Evolutionary conservation across 2,888 invertebrate genomes (phyloP), one percentile per base, ranked within the genome.

Genomic region (Aricia artaxerxes): DNA sequence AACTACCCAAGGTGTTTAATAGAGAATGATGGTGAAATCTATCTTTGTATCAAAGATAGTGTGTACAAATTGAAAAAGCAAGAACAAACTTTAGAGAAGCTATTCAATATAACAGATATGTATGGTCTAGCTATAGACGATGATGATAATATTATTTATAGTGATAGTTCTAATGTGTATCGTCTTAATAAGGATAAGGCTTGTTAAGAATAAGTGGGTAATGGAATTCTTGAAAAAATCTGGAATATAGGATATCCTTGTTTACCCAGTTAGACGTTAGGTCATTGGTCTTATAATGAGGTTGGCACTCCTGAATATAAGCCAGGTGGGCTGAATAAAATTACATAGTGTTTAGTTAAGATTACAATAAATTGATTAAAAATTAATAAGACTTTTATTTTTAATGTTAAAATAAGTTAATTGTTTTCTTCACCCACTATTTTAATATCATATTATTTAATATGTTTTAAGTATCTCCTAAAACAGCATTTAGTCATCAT

Each of bases 121-220:
- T 84, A 89, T 6, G 90, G 76, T 57, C 38, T 53, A 31, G 53
- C 91, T 1, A 92, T 92, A 83, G 93, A 93, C 82, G 87, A 84
- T 77, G 86, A 88, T 49, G 90, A 92, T 82, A 88, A 91, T 82
- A 85, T 92, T 6, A 85, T 93, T 31, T 93, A 91, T 78, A 84
- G 91, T 2, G 88, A 92, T 82, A 86, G 85, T 0, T 85, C 79
- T 4, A 87, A 83, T 16, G 76, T 92, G 49, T 81, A 88, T 13
- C 82, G 83, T 44, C 83, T 81, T 64, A 84, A 82, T 78, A 82
- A 82, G 78, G 82, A 82, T 64, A 82, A 82, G 44, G 73, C 79
- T 77, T 84, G 84, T 82, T 80, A 81, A 78, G 38, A 72, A 60
- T 79, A 81, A 81, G 78, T 80, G 79, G 69, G 60, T 80, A 80